These are phyloP conservation scores for Zele albiditarsus DNA, from an alignment of 2,888 invertebrate genomes.

Conservation along the genomic window DNA sequence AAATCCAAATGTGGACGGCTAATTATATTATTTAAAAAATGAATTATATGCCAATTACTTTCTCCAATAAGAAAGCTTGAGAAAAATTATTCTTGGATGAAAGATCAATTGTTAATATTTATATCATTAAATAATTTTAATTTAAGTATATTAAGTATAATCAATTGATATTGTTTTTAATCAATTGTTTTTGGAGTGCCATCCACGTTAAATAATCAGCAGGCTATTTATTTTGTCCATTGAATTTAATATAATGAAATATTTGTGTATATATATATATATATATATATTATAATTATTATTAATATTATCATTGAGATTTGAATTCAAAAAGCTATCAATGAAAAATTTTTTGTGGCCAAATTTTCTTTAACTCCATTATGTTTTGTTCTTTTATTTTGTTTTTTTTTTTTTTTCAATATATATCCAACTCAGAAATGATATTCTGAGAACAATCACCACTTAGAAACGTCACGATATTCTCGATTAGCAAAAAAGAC, in stretches of 20 bases:
- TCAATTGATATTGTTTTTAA: background rate
- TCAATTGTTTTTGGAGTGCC: conserved; percentile 9
- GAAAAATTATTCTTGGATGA: conserved; percentile 19
- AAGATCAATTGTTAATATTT: background rate
- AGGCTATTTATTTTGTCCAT: background rate
- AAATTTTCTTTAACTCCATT: background rate
- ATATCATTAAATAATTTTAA: background rate
- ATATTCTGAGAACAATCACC: conserved; percentile 24
- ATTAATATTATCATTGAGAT: background rate
- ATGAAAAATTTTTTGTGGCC: background rate
- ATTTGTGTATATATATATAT: background rate
- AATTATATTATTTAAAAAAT: conserved; percentile 30
- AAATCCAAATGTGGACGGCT: conserved; percentile 40
- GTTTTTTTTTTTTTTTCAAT: background rate
- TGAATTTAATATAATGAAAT: background rate
- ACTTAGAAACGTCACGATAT: conserved; percentile 20
- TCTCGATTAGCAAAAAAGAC: conserved; percentile 18
- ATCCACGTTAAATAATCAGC: conserved; percentile 22
- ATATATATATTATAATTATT: background rate
- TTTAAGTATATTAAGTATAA: background rate
- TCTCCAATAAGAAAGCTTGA: background rate
- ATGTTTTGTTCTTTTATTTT: background rate
- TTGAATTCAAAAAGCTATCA: background rate
- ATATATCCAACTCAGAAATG: background rate
- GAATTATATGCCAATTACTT: conserved; percentile 1